phyloP scores from a whole-genome alignment of 2,888 invertebrate species.

The Lobophora halterata region DNA sequence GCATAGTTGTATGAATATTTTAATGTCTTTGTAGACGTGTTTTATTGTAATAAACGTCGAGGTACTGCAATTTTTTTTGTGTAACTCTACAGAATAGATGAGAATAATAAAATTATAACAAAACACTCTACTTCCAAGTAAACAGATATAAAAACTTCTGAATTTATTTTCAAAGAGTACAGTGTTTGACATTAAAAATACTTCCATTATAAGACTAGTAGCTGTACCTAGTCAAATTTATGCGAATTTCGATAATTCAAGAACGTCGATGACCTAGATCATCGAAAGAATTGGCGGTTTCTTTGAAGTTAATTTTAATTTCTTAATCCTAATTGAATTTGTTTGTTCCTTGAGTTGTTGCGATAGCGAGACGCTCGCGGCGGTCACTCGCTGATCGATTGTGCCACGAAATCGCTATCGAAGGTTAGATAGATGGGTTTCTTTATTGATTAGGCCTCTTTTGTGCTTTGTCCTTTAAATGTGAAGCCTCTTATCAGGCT shows the following conservation, averaged over 20 bases:
- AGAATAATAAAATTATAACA: background rate
- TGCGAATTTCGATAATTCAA: constrained; percentile 54
- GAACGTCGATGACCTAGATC: constrained; percentile 56
- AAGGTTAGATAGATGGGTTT: constrained; percentile 55
- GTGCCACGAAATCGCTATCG: constrained; percentile 47
- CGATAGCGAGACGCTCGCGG: constrained; percentile 58
- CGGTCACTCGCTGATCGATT: constrained; percentile 53
- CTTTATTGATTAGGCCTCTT: constrained; percentile 51
- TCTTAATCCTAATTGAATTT: constrained; percentile 80
- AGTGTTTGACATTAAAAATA: background rate
- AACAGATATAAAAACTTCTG: too few relatives aligned
- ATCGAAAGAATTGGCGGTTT: constrained; percentile 59
- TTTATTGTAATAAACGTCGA: constrained; percentile 3
- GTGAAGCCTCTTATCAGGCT: constrained; percentile 39
- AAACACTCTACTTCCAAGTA: background rate
- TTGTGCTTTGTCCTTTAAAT: constrained; percentile 52
- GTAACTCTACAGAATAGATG: background rate
- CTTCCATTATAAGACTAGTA: constrained; percentile 21
- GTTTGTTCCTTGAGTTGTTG: constrained; percentile 62
- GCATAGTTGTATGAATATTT: constrained; percentile 17
- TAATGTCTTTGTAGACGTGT: constrained; percentile 8
- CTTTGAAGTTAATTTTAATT: constrained; percentile 68
- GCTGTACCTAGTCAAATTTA: constrained; percentile 39
- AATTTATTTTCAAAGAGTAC: too few relatives aligned
- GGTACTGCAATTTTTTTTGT: background rate